Evolutionary conservation across 2,113 vertebrate genomes (phyloP).

Genomic region (mouse (Mus musculus)): DNA sequence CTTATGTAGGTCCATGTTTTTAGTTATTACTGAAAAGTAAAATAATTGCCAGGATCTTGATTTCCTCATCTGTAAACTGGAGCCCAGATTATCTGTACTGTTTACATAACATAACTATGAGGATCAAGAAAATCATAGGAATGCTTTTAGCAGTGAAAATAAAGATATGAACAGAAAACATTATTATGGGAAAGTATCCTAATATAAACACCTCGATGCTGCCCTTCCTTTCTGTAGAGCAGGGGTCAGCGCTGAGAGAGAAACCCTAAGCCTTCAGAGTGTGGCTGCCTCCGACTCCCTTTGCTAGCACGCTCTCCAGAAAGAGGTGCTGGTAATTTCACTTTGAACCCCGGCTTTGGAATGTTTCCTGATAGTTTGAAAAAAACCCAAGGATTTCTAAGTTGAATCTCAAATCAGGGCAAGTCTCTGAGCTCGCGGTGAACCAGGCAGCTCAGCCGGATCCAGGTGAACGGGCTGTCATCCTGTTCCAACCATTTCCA

Average conservation of each 20-base stretch:
- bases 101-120: background rate
- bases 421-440: conserved; percentile 49
- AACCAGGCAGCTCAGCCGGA: background rate
- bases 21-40: conserved; percentile 35
- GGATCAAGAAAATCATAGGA: conserved; percentile 3
- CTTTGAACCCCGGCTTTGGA: conserved; percentile 68
- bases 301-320: conserved; percentile 33
- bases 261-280: conserved; percentile 28
- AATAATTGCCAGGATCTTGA: background rate
- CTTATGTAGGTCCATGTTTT: background rate
- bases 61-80: conserved; percentile 34
- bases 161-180: conserved; percentile 22
- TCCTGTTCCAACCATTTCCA: conserved; percentile 54
- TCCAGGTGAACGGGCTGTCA: conserved; percentile 50
- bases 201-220: background rate
- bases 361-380: conserved; percentile 59
- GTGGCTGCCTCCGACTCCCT: background rate
- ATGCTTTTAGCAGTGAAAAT: conserved; percentile 34
- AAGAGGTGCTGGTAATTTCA: conserved; percentile 27
- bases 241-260: conserved; percentile 20
- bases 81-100: conserved; percentile 19
- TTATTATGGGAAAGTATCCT: conserved; percentile 7
- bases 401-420: conserved; percentile 69
- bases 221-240: background rate
- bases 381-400: conserved; percentile 60